These are phyloP conservation scores for Murina feae DNA, from an alignment of 2,113 vertebrate genomes.

Conservation along the genomic window DNA sequence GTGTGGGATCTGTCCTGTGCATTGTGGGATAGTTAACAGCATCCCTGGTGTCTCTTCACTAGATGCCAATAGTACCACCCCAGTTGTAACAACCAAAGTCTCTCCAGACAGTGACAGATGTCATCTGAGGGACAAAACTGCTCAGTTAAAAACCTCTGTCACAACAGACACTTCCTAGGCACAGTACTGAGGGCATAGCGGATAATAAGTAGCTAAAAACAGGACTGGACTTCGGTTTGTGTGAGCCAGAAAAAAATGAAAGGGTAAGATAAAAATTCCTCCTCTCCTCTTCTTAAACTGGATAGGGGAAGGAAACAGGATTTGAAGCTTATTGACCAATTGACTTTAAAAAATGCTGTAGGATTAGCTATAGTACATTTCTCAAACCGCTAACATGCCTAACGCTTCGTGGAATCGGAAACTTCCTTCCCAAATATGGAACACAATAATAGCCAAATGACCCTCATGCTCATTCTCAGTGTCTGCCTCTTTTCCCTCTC, in stretches of 20 bases:
- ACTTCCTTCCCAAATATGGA: background rate
- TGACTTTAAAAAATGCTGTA: background rate
- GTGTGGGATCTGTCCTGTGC: background rate
- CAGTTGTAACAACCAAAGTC: background rate
- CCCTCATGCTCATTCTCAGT: background rate
- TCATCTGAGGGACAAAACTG: background rate
- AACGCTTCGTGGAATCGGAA: background rate
- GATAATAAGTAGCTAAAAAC: background rate
- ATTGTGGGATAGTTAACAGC: background rate
- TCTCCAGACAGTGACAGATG: background rate
- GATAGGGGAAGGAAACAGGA: background rate
- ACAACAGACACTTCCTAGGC: background rate
- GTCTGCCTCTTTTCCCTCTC: background rate
- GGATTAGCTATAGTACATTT: background rate
- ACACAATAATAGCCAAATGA: background rate
- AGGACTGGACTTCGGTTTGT: background rate
- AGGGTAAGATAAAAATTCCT: background rate
- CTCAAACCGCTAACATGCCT: background rate
- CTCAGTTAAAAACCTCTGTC: background rate
- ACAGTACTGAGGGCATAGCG: background rate
- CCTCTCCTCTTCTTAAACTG: background rate
- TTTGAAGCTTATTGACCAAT: background rate
- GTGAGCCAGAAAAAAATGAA: constrained; percentile 26
- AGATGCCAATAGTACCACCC: background rate
- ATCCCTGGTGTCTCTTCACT: background rate